phyloP scores from a whole-genome alignment of 2,113 vertebrate genomes.

The Tor tambroides region DNA sequence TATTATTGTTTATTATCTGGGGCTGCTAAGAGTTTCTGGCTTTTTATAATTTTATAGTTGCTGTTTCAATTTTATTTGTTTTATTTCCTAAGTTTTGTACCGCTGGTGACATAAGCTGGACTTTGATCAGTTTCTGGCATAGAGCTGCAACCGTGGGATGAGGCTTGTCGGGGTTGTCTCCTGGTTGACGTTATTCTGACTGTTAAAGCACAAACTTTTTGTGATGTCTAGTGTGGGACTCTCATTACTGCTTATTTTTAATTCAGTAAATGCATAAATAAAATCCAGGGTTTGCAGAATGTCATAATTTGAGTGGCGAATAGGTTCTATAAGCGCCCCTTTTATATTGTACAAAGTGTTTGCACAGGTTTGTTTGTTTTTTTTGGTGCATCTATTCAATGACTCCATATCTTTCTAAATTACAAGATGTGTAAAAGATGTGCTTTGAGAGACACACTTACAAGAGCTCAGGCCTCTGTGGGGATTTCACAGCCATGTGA shows the following conservation, averaged over 20 bases:
- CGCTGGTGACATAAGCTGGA: constrained; percentile 25
- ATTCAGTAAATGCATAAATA: neutral
- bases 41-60: neutral
- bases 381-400: neutral
- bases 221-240: neutral
- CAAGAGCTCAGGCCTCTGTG: constrained; percentile 55
- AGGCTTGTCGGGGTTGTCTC: constrained; percentile 3
- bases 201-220: neutral
- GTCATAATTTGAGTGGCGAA: neutral
- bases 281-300: neutral
- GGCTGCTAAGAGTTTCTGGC: neutral
- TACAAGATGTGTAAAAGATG: constrained; percentile 35
- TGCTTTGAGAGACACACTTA: constrained; percentile 47
- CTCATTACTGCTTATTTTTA: neutral
- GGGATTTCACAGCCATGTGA: constrained; percentile 66
- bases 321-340: neutral
- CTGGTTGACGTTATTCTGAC: neutral
- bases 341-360: neutral
- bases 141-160: constrained; percentile 18
- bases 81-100: neutral
- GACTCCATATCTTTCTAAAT: neutral
- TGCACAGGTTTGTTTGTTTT: neutral
- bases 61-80: neutral
- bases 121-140: constrained; percentile 10
- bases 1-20: neutral